Base-by-base conservation (phyloP, 2,797 vertebrate species). In the Aulostomus chinensis region DNA sequence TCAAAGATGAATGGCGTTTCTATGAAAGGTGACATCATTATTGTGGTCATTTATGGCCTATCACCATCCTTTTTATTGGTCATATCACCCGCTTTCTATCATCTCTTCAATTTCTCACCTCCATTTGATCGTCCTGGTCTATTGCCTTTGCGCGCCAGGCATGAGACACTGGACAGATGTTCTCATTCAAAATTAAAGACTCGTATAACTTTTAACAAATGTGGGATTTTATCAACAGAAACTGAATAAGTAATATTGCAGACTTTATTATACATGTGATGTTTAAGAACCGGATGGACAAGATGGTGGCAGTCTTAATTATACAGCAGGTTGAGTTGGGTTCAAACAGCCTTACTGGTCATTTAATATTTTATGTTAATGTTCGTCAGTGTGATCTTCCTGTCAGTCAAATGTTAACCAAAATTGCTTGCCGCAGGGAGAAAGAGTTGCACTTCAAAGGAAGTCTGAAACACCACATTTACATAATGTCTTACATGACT, bases 401-500 rank as follows among this genome's bases (percentile, higher is more conserved):
- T 18, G 33, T 45, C 63, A 30, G 68, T 78, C 68, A 80, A 78
- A 84, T 77, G 70, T 85, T 84, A 83, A 86, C 79, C 76, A 74
- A 78, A 73, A 72, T 69, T 63, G 58, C 58, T 61, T 32, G 43
- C 68, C 58, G 59, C 61, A 30, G 36, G 67, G 31, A 57, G 38
- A 45, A 71, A 49, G 56, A 39, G 66, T 65, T 60, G 58, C 62
- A 85, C 83, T 85, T 88, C 80, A 88, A 88, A 86, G 84, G 50
- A 31, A 69, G 25, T 24, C 49, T 41, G 38, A 71, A 59, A 68
- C 61, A 1, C 4, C 3, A 11, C 17, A 70, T 86, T 85, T 64
- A 61, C 83, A 80, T 83, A 82, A 80, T 67, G 68, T 79, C 57
- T 49, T 60, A 55, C 54, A 47, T 40, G 63, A 40, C 46, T 59